Evolutionary conservation across 2,797 vertebrate species (phyloP).

Genomic region (Chelon labrosus): DNA sequence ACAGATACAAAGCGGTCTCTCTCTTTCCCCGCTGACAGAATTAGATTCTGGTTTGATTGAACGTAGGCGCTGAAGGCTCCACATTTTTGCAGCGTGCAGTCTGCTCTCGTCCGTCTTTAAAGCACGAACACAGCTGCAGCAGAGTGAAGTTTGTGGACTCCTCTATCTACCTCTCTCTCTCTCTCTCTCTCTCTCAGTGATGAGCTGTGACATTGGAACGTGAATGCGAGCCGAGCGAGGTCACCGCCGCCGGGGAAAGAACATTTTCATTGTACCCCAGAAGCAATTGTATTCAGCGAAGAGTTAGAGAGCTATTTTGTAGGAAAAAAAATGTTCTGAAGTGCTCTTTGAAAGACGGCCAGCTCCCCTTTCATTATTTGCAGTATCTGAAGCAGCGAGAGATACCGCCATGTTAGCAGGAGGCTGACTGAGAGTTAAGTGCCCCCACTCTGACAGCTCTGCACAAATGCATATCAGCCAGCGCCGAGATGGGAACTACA

Average conservation of each 20-base stretch:
- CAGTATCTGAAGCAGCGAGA: constrained; percentile 62
- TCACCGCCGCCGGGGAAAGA: constrained; percentile 41
- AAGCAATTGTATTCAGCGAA: constrained; percentile 64
- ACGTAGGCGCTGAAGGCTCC: neutral
- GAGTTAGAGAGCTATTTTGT: constrained; percentile 58
- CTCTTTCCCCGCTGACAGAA: too few species aligned
- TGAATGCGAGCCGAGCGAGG: constrained; percentile 48
- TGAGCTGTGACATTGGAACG: constrained; percentile 57
- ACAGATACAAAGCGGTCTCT: too few species aligned
- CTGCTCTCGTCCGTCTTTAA: neutral
- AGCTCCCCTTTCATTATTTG: constrained; percentile 64
- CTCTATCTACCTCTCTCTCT: neutral
- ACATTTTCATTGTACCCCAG: constrained; percentile 59
- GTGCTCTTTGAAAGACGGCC: constrained; percentile 66
- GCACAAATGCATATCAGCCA: constrained; percentile 70
- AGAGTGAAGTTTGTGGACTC: constrained; percentile 44
- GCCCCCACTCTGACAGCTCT: constrained; percentile 69
- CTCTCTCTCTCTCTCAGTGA: constrained; percentile 12
- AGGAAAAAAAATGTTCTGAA: constrained; percentile 63
- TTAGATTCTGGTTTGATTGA: neutral
- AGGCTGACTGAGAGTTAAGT: constrained; percentile 69
- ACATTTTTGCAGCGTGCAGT: neutral
- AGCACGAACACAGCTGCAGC: neutral
- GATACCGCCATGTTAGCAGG: constrained; percentile 62
- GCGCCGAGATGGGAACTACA: constrained; percentile 62